Base-by-base conservation (phyloP, 2,113 vertebrate species). In the Lota lota region DNA sequence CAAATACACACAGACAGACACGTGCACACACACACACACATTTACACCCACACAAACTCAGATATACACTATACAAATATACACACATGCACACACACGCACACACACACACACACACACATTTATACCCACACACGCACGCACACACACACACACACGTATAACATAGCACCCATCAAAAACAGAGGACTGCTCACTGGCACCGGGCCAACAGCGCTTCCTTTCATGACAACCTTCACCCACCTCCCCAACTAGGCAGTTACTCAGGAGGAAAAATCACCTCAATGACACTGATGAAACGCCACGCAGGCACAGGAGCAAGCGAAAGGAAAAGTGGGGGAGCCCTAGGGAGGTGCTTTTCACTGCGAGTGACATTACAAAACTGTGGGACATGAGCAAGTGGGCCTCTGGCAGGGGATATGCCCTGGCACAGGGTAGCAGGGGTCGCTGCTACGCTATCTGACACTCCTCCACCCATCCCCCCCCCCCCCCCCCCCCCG, bases 251-350 rank as follows among this genome's bases (percentile, higher is more conserved):
- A 87, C 75, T 66, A 85, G 77, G 70, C 70, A 72, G 76, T 87
- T 87, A 84, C 70, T 89, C 82, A 78, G 69, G 80, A 87, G 84
- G 78, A 82, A 83, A 86, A 88, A 85, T 79, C 81, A 77, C 78
- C 84, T 83, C 67, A 79, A 84, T 68, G 79, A 89, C 85, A 81
- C 84, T 83, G 87, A 89, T 87, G 82, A 87, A 90, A 85, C 83
- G 72, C 74, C 79, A 67, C 60, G 76, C 66, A 33, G 28, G 28
- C 79, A 73, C 82, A 79, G 68, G 81, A 78, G 79, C 77, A 79
- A 83, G 76, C 83, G 18, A 5, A 6, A 72, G 74, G 15, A 20
- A 75, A 86, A 86, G 87, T 77, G 86, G 67, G 67, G 67, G 67
- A 66, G 61, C 83, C 78, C 82, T 67, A 63, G 83, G 76, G 85